Evolutionary conservation across 2,888 invertebrate genomes (phyloP).

Genomic region (Drosophila incognita): DNA sequence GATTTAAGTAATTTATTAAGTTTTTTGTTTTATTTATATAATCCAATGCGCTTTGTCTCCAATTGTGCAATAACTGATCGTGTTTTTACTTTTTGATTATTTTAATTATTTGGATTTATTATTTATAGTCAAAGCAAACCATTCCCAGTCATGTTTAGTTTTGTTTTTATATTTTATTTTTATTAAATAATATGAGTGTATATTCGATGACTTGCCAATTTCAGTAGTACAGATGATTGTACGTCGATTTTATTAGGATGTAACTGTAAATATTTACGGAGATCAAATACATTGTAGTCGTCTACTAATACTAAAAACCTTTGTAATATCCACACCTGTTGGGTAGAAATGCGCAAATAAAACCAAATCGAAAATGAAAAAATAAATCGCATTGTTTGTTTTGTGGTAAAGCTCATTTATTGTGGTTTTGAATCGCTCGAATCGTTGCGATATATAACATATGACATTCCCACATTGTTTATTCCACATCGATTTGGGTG

Average conservation of each 20-base stretch:
- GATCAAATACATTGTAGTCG: slow-evolving; percentile 9
- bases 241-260: slow-evolving; percentile 25
- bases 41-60: not conserved
- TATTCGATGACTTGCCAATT: slow-evolving; percentile 28
- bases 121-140: not conserved
- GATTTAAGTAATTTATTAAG: slow-evolving; percentile 10
- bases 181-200: not conserved
- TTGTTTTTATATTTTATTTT: not conserved
- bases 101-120: slow-evolving; percentile 1
- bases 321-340: slow-evolving; percentile 34
- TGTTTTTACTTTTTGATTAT: not conserved
- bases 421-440: slow-evolving; percentile 34
- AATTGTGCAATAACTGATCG: slow-evolving; percentile 52
- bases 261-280: slow-evolving; percentile 45
- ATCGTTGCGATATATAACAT: slow-evolving; percentile 52
- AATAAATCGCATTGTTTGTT: slow-evolving; percentile 40
- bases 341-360: slow-evolving; percentile 32
- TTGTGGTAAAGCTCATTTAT: slow-evolving; percentile 45
- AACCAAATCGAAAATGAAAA: slow-evolving; percentile 24
- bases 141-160: slow-evolving; percentile 1
- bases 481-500: slow-evolving; percentile 20
- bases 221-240: slow-evolving; percentile 4
- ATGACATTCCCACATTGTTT: slow-evolving; percentile 57
- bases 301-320: slow-evolving; percentile 29
- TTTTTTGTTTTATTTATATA: slow-evolving; percentile 10